phyloP scores from a whole-genome alignment of 2,113 vertebrate species.

The Isichthys henryi region DNA sequence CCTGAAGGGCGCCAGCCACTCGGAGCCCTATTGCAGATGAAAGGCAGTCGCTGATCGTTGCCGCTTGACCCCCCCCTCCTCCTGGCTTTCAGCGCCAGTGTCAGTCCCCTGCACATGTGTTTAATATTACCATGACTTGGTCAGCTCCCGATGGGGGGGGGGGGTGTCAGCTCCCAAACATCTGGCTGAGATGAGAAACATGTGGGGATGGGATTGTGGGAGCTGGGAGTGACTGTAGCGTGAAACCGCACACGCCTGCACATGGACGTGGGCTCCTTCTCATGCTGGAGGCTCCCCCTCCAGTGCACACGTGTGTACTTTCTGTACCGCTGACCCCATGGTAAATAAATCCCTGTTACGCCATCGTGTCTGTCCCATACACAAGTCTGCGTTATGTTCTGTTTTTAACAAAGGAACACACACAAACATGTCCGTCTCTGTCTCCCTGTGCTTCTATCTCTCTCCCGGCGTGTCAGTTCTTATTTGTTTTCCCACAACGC shows the following conservation, averaged over 20 bases:
- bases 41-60: conserved; percentile 29
- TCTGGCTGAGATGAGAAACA: conserved; percentile 67
- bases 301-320: conserved; percentile 11
- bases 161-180: conserved; percentile 62
- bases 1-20: background rate
- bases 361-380: background rate
- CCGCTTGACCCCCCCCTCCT: conserved; percentile 32
- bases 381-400: background rate
- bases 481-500: background rate
- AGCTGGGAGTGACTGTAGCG: conserved; percentile 49
- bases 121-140: conserved; percentile 71
- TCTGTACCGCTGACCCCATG: background rate
- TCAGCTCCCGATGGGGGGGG: conserved; percentile 47
- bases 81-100: conserved; percentile 24
- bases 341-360: background rate
- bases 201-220: conserved; percentile 58
- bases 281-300: conserved; percentile 2
- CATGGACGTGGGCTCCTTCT: background rate
- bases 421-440: background rate
- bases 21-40: background rate
- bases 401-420: background rate
- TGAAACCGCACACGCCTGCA: conserved; percentile 33
- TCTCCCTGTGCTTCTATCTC: background rate
- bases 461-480: background rate
- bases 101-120: conserved; percentile 63